Conservation (phyloP, 1,140 invertebrate genomes). For the Trinorchestia longiramus region DNA sequence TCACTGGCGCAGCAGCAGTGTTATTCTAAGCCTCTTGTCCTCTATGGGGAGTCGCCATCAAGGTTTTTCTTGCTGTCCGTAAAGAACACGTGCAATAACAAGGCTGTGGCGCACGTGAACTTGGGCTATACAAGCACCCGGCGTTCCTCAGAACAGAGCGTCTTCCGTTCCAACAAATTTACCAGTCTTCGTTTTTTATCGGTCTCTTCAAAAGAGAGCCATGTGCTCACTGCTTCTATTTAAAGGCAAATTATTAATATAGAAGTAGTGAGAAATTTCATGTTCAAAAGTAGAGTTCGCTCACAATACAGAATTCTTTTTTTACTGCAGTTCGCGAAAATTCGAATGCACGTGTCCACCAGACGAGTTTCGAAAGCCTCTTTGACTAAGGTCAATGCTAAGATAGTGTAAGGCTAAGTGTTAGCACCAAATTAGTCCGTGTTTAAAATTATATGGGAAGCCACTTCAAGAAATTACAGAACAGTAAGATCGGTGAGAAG, state of each 20-base stretch:
- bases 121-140: not conserved
- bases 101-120: not conserved
- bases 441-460: no score
- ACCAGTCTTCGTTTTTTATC: not conserved
- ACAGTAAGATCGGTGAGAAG: no score
- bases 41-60: conserved; percentile 24
- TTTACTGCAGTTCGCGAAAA: no score
- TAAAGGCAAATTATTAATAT: not conserved
- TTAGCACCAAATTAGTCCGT: no score
- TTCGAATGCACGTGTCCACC: no score
- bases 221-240: not conserved
- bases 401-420: no score
- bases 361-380: no score
- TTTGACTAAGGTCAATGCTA: no score
- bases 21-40: conserved; percentile 46
- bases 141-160: not conserved
- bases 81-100: conserved; percentile 53
- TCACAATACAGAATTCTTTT: no score
- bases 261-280: not conserved
- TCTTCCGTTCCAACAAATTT: not conserved
- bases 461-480: no score
- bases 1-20: conserved; percentile 15
- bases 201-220: not conserved
- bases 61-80: conserved; percentile 30
- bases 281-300: not conserved